These are phyloP conservation scores for Amphiduros pacificus DNA, from an alignment of 2,888 invertebrate genomes.

Conservation along the genomic window DNA sequence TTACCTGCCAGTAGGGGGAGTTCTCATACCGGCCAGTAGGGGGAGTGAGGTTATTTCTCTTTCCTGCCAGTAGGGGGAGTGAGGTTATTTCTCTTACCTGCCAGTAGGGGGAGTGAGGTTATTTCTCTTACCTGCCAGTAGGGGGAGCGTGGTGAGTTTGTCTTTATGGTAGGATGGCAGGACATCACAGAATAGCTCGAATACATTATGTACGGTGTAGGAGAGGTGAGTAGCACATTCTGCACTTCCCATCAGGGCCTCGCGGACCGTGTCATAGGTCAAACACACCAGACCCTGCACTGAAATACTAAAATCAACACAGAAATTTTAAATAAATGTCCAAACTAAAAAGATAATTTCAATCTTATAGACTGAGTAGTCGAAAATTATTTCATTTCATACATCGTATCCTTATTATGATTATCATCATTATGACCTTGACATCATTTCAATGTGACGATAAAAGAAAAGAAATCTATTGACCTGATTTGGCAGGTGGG, in stretches of 20 bases:
- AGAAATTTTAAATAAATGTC: too few relatives aligned
- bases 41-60: too few relatives aligned
- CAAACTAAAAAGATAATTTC: too few relatives aligned
- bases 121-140: slow-evolving; percentile 27
- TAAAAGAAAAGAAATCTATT: not conserved
- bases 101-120: too few relatives aligned
- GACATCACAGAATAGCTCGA: slow-evolving; percentile 32
- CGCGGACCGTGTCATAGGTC: slow-evolving; percentile 27
- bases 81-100: slow-evolving; percentile 26
- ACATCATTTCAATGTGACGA: too few relatives aligned
- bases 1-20: too few relatives aligned
- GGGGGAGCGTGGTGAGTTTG: slow-evolving; percentile 23
- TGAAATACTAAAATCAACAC: slow-evolving; percentile 24
- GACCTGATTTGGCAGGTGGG: slow-evolving; percentile 31
- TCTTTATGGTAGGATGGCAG: slow-evolving; percentile 30
- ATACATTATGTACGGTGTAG: slow-evolving; percentile 24
- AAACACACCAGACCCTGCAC: slow-evolving; percentile 24
- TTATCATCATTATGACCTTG: too few relatives aligned
- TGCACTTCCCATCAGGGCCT: slow-evolving; percentile 21
- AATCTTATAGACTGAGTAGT: too few relatives aligned
- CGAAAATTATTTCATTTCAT: too few relatives aligned
- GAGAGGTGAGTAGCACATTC: slow-evolving; percentile 28
- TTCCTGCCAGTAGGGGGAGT: too few relatives aligned
- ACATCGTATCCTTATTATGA: too few relatives aligned
- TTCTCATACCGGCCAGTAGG: too few relatives aligned